Evolutionary conservation across 2,797 vertebrate species (phyloP), one percentile per base, ranked within the genome.

Genomic region (Pangasius djambal): DNA sequence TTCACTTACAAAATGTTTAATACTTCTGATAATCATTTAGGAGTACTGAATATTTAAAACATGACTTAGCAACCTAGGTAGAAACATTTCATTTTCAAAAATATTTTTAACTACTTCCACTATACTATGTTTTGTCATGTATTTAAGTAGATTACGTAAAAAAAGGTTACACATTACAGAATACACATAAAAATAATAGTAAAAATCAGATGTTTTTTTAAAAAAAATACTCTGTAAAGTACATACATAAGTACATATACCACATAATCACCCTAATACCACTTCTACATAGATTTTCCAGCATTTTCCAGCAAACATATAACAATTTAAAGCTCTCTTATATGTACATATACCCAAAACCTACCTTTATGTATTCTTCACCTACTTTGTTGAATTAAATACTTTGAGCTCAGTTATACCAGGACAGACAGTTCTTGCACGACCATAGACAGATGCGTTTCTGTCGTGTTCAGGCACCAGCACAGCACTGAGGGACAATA

Each of bases 401-500:
- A 93, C 93, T 88, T 89, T 89, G 90, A 94, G 93, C 93, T 94
- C 92, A 91, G 94, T 96, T 93, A 93, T 93, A 93, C 92, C 91
- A 93, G 86, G 91, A 87, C 91, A 92, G 89, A 90, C 91, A 91
- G 90, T 89, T 90, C 88, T 91, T 59, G 87, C 87, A 84, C 74
- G 87, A 86, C 89, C 90, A 86, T 88, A 93, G 93, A 92, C 93
- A 93, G 94, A 91, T 95, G 94, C 95, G 96, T 96, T 96, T 95
- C 96, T 95, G 95, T 95, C 93, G 94, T 91, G 92, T 65, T 28
- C 85, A 94, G 93, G 93, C 95, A 95, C 94, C 94, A 87, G 89
- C 93, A 95, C 94, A 85, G 88, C 81, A 83, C 40, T 91, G 34
- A 83, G 90, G 93, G 91, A 96, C 95, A 96, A 96, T 94, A 93